Evolutionary conservation across 1,140 invertebrate genomes (phyloP).

Genomic region (Drosophila cardini): DNA sequence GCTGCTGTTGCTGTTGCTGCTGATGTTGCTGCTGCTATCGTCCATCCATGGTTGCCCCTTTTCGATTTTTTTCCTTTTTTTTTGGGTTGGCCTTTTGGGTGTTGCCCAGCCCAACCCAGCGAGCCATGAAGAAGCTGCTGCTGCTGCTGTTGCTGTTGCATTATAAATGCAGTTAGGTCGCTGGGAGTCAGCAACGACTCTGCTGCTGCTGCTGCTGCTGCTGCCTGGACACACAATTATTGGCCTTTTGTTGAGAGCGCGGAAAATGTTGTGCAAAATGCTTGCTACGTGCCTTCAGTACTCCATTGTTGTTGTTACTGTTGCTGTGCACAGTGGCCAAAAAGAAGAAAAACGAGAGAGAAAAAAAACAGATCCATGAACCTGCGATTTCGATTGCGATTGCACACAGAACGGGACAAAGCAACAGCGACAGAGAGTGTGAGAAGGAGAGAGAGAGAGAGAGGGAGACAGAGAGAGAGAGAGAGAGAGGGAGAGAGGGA

Average conservation of each 20-base stretch:
- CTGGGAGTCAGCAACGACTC: conserved; percentile 24
- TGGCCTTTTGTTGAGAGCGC: conserved; percentile 67
- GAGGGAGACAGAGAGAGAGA: conserved; percentile 6
- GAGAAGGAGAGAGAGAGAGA: conserved; percentile 4
- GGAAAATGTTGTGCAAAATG: conserved; percentile 81
- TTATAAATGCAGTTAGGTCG: conserved; percentile 79
- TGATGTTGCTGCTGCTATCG: conserved; percentile 60
- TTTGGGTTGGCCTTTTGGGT: conserved; percentile 71
- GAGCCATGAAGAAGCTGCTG: conserved; percentile 79
- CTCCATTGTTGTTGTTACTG: conserved; percentile 54
- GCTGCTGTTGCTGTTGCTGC: conserved; percentile 41
- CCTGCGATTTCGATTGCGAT: conserved; percentile 45
- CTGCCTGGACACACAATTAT: conserved; percentile 69
- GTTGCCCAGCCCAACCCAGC: conserved; percentile 73
- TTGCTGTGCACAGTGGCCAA: conserved; percentile 41
- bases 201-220: conserved; percentile 8
- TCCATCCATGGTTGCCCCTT: conserved; percentile 49
- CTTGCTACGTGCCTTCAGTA: conserved; percentile 68
- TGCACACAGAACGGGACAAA: not conserved
- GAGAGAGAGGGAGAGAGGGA: conserved; percentile 1
- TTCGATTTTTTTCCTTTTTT: conserved; percentile 28
- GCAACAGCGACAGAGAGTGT: not conserved
- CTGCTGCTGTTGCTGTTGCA: conserved; percentile 52
- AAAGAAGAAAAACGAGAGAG: too few species aligned
- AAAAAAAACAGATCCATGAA: conserved; percentile 37